phyloP scores from a whole-genome alignment of 2,888 invertebrate genomes.

The Drosophila mimica region DNA sequence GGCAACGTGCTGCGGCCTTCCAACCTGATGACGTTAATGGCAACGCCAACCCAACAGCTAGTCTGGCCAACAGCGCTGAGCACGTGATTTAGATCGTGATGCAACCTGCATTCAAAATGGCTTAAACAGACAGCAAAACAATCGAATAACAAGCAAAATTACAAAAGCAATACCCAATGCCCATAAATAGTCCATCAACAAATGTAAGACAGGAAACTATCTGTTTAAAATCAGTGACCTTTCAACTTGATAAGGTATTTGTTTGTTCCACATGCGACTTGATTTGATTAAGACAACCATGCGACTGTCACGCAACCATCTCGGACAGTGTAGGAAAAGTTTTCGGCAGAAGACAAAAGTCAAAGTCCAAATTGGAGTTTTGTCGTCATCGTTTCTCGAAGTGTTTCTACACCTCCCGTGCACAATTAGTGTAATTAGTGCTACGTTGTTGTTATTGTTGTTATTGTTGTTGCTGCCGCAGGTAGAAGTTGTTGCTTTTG shows the following conservation, averaged over 20 bases:
- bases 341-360: constrained; percentile 44
- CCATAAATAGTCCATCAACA: constrained; percentile 1
- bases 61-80: constrained; percentile 19
- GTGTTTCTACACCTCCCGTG: constrained; percentile 69
- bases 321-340: constrained; percentile 39
- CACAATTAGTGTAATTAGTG: constrained; percentile 75
- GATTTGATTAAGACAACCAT: not conserved
- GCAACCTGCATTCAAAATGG: not conserved
- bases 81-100: constrained; percentile 43
- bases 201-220: too few relatives aligned
- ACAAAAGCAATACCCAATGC: not conserved
- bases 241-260: not conserved
- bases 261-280: not conserved
- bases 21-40: constrained; percentile 58
- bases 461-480: constrained; percentile 9
- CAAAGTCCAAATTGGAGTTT: constrained; percentile 75
- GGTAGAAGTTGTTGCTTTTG: constrained; percentile 30
- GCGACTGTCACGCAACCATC: constrained; percentile 58
- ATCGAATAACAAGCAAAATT: not conserved
- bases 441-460: constrained; percentile 47
- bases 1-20: constrained; percentile 68
- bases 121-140: not conserved
- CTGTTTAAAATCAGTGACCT: not conserved
- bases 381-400: constrained; percentile 73
- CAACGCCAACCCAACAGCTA: constrained; percentile 11